Base-by-base conservation (phyloP, 2,797 vertebrate genomes). In the Anguilla obscura region DNA sequence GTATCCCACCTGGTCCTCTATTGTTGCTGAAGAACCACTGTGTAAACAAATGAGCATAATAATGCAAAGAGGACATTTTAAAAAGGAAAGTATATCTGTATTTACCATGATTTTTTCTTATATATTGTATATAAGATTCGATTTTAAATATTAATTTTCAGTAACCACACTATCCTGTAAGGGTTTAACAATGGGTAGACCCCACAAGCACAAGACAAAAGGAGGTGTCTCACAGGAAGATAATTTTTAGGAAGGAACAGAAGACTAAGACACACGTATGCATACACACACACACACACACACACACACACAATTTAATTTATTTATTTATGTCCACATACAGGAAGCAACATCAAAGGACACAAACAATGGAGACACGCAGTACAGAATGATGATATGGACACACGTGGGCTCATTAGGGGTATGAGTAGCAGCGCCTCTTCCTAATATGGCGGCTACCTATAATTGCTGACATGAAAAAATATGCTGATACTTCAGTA, bases 31-130 rank as follows among this genome's bases (percentile, higher is more conserved):
- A 90, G 85, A 88, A 40, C 63, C 89, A 63, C 80, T 50, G 48
- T 56, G 48, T 85, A 86, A 86, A 86, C 52, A 85, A 88, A 76
- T 74, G n/a, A n/a, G 83, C 66, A 14, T 89, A 88, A 66, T 88
- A 56, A 24, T 36, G 27, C 80, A 50, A 27, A 85, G 69, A 85
- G 82, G 63, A 60, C 84, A 84, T 84, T 27, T 52, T 50, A 6
- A 84, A 84, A 69, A 54, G 18, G n/a, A 27, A 54, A 56, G 50
- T 54, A 40, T 36, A 71, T 40, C 7, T n/a, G 14, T 36, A 84
- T 84, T 84, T 87, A 24, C 21, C 12, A 5, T 83, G 1, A 83
- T 84, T 9, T 84, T 60, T 24, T 63, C 12, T 24, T 58, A 36
- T 48, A 30, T 30, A 14, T 18, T 45, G 8, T 21, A 45, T 48